Evolutionary conservation across 2,888 invertebrate genomes (phyloP), one percentile per base, ranked within the genome.

Genomic region (Drosophila bunnanda): DNA sequence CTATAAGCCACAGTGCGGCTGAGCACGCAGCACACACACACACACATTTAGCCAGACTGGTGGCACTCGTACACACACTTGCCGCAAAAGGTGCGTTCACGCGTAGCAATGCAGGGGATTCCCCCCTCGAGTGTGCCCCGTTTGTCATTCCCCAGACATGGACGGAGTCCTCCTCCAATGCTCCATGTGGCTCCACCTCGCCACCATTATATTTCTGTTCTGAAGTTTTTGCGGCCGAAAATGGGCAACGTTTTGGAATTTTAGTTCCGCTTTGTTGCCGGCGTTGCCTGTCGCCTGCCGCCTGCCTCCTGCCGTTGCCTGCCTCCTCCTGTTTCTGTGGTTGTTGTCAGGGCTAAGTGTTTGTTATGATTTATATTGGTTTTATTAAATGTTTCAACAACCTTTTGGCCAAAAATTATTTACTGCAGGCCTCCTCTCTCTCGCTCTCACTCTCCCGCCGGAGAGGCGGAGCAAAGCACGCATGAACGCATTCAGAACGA

Each of bases 371-470:
- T 91, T 91, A 91, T 91, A 89, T 90, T 88, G 89, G 90, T 90
- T 91, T 91, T 91, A 91, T 91, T 91, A 91, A 91, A 91, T 91
- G 91, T 91, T 91, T 90, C 91, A 91, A 89, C 91, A 88, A 87
- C 80, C 79, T 87, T 89, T 83, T 79, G 80, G 77, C 85, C 77
- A 69, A 87, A 82, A 87, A 85, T 85, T 84, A 85, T 85, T 85
- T 85, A 85, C 85, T 85, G 85, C 89, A 68, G 71, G 46, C 44
- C 15, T 15, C 30, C 53, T n/a, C 48, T 1, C 15, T 38, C 64
- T 6, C 48, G 15, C n/a, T n/a, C n/a, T n/a, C n/a, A n/a, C n/a
- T n/a, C n/a, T n/a, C n/a, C n/a, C n/a, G n/a, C n/a, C n/a, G n/a
- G n/a, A n/a, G 28, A 44, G 53, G 36, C 12, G 39, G 60, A 39